Percentiles rank a stretch among this genome's conserved stretches.
Evolutionary conservation across 2,888 invertebrate species (phyloP).

Genomic region (Priocnemis perturbator): DNA sequence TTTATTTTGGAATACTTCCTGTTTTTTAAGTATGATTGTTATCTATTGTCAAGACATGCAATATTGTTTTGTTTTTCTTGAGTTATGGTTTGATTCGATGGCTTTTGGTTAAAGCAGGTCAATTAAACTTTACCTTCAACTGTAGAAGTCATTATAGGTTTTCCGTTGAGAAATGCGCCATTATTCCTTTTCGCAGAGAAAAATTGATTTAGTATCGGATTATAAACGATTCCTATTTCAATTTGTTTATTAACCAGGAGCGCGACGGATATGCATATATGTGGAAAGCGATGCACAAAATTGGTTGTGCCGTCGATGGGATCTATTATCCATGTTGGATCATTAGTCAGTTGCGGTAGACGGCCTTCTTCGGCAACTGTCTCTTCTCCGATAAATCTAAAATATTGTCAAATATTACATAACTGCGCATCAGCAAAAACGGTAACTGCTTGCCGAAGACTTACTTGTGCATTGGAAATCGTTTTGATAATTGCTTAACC

Average conservation of each 20-base stretch:
- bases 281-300: slow-evolving; percentile 85
- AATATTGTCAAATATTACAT: slow-evolving; percentile 30
- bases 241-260: slow-evolving; percentile 78
- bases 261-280: slow-evolving; percentile 84
- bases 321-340: slow-evolving; percentile 92
- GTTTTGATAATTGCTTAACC: slow-evolving; percentile 78
- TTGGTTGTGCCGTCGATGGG: slow-evolving; percentile 94
- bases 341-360: slow-evolving; percentile 81
- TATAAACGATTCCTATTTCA: slow-evolving; percentile 85
- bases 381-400: slow-evolving; percentile 90
- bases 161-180: slow-evolving; percentile 86
- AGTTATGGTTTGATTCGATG: too few relatives aligned
- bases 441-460: slow-evolving; percentile 38
- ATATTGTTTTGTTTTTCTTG: too few relatives aligned
- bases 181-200: slow-evolving; percentile 83
- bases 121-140: slow-evolving; percentile 73
- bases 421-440: not conserved
- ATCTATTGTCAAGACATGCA: too few relatives aligned
- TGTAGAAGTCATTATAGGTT: slow-evolving; percentile 78
- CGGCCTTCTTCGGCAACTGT: slow-evolving; percentile 74
- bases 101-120: too few relatives aligned
- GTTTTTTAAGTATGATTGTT: too few relatives aligned
- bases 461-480: slow-evolving; percentile 81
- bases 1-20: too few relatives aligned
- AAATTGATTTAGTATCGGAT: slow-evolving; percentile 83